Conservation (phyloP, 30 jellyfish, hydroid and myxozoan species). For the Hydra vulgaris region DNA sequence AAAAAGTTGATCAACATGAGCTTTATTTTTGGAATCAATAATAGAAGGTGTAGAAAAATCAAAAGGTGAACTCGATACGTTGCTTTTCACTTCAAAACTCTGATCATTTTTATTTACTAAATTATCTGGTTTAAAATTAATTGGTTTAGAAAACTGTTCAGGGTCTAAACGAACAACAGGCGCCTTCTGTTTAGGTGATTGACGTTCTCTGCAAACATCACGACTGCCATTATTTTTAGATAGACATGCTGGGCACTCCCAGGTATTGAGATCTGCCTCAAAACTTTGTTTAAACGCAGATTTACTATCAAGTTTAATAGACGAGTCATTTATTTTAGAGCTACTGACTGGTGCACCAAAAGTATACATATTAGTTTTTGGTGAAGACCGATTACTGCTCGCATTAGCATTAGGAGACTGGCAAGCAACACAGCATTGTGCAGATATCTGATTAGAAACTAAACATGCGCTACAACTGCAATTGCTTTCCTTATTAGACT, state of each 20-base stretch:
- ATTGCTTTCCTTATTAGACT: no score
- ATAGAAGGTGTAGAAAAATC: no score
- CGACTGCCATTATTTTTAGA: conserved; percentile 22
- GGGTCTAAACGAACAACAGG: conserved; percentile 33
- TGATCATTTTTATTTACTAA: not conserved
- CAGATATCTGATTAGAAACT: no score
- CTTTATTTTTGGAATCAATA: no score
- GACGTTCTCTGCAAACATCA: conserved; percentile 19
- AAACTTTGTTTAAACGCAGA: not conserved
- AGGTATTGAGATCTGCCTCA: conserved; percentile 35
- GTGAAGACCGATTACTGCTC: no score
- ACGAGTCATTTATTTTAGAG: not conserved
- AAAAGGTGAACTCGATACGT: no score
- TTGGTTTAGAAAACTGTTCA: conserved; percentile 8
- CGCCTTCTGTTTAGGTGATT: conserved; percentile 9
- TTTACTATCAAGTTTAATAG: not conserved
- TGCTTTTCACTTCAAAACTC: not conserved
- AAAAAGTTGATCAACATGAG: no score
- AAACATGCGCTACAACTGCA: no score
- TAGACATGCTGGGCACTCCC: conserved; percentile 41
- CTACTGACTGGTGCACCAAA: conserved; percentile 1
- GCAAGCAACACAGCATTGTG: no score
- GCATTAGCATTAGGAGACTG: not conserved
- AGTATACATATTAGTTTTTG: conserved; percentile 1
- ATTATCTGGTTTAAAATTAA: not conserved